These are phyloP conservation scores for Drosophila teissieri DNA, from an alignment of 1,140 invertebrate species.

Conservation along the genomic window DNA sequence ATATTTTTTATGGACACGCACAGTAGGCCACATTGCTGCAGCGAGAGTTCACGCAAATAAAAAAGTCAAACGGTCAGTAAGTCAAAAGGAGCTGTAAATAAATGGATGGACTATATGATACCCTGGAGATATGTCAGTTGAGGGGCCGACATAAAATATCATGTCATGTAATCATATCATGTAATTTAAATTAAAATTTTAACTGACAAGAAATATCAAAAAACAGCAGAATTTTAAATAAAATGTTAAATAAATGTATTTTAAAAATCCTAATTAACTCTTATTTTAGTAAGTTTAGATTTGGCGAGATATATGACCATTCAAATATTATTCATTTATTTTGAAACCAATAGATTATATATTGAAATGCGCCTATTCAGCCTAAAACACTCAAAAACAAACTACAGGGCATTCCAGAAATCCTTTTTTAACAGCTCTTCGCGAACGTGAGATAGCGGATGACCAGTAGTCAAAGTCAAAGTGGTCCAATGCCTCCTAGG, in stretches of 20 bases:
- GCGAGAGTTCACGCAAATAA: slow-evolving; percentile 42
- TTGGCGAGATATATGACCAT: too few relatives aligned
- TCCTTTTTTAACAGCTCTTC: slow-evolving; percentile 71
- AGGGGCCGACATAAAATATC: too few relatives aligned
- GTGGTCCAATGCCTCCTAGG: slow-evolving; percentile 32
- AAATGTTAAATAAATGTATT: too few relatives aligned
- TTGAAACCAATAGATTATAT: background rate
- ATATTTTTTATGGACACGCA: slow-evolving; percentile 60
- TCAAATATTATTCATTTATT: background rate
- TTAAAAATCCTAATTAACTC: too few relatives aligned
- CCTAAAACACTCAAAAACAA: background rate
- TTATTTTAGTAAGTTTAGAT: too few relatives aligned
- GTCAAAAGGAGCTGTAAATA: slow-evolving; percentile 16
- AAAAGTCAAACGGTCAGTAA: slow-evolving; percentile 67
- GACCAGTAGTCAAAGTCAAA: slow-evolving; percentile 74
- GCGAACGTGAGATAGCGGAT: slow-evolving; percentile 73
- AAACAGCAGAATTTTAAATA: too few relatives aligned
- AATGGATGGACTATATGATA: background rate
- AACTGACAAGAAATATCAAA: too few relatives aligned
- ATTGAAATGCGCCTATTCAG: background rate
- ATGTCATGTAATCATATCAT: too few relatives aligned
- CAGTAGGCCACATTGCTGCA: slow-evolving; percentile 49
- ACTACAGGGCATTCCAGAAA: background rate
- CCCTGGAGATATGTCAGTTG: background rate
- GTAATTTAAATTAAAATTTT: too few relatives aligned